These are phyloP conservation scores for Setipinna tenuifilis DNA, from an alignment of 2,797 vertebrate genomes.

Conservation along the genomic window DNA sequence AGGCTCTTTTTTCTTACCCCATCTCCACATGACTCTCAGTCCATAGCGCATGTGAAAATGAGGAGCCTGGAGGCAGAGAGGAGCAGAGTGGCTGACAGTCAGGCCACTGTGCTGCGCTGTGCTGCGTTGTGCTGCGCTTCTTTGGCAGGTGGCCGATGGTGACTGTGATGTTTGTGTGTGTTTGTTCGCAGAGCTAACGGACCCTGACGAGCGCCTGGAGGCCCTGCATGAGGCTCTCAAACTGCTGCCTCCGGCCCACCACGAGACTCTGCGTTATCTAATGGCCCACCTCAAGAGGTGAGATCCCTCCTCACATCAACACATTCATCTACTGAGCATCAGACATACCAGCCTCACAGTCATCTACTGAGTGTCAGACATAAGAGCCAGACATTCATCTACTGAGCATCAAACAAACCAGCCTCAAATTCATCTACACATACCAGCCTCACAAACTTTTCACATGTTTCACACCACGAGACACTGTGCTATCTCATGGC, in stretches of 20 bases:
- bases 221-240: conserved; percentile 89
- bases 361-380: not conserved
- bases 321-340: not conserved
- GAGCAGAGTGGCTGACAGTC: not conserved
- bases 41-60: not conserved
- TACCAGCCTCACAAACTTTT: too few relatives aligned
- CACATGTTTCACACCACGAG: conserved; percentile 81
- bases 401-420: too few relatives aligned
- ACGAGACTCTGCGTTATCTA: conserved; percentile 93
- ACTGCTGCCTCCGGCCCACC: conserved; percentile 91
- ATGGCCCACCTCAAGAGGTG: conserved; percentile 98
- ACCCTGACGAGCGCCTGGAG: conserved; percentile 91
- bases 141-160: not conserved
- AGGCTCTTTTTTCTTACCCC: not conserved
- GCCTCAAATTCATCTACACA: too few relatives aligned
- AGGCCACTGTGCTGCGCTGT: not conserved
- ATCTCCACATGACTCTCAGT: not conserved
- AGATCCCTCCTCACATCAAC: conserved; percentile 44
- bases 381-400: too few relatives aligned
- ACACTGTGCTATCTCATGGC: conserved; percentile 96
- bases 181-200: conserved; percentile 82
- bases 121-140: not conserved
- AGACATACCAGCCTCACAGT: not conserved
- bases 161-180: conserved; percentile 29
- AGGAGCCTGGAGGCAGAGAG: not conserved